Percentiles rank a stretch among this genome's conserved stretches.
Conservation (phyloP, 2,888 invertebrate species). For the Pheosia tremula region DNA sequence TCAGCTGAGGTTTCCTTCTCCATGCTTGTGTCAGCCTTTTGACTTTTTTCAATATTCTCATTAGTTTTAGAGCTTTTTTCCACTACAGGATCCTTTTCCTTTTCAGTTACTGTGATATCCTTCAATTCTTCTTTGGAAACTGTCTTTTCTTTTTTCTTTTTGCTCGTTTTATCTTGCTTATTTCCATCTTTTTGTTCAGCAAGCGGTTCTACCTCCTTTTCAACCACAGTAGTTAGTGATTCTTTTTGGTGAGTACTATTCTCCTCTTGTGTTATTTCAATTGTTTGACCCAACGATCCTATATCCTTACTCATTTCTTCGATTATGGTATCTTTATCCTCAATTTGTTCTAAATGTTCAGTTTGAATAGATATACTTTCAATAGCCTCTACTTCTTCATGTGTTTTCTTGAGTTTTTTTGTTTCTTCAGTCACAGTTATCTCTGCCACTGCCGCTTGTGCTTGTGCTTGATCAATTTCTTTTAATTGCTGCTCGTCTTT, state of each 20-base stretch:
- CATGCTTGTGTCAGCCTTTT: neutral
- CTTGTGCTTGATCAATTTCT: neutral
- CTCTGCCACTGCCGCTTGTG: neutral
- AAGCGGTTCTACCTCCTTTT: neutral
- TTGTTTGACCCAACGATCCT: neutral
- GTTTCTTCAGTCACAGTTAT: neutral
- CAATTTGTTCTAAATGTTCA: neutral
- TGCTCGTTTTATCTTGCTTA: neutral
- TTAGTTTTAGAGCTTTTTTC: neutral
- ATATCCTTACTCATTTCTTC: neutral
- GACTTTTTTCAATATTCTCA: no score
- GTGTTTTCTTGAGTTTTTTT: neutral
- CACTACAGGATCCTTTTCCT: neutral
- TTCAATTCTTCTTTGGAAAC: neutral
- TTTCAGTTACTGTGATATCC: neutral
- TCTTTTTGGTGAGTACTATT: neutral
- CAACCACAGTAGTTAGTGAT: neutral
- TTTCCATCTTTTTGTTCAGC: neutral
- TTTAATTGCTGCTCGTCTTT: neutral
- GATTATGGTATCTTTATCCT: neutral
- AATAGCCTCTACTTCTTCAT: neutral
- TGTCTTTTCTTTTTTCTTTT: neutral
- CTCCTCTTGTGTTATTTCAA: neutral
- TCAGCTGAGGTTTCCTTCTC: neutral
- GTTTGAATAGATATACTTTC: neutral